Percentiles rank a stretch among this genome's conserved stretches.
Conservation (phyloP, 2,888 invertebrate genomes). For the Cephus pulcher region DNA sequence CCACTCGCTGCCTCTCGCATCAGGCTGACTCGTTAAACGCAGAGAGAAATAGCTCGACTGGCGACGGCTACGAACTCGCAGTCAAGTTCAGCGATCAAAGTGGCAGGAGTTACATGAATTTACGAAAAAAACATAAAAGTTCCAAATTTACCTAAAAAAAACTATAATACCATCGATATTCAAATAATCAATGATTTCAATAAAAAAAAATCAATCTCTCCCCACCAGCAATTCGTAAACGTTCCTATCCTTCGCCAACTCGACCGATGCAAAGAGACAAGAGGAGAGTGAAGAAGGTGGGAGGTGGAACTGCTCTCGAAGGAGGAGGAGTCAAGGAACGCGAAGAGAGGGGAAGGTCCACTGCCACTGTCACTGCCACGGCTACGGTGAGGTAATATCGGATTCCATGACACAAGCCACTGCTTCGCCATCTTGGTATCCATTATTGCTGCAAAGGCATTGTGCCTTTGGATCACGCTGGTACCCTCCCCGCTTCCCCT, state of each 20-base stretch:
- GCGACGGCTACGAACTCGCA: constrained; percentile 2
- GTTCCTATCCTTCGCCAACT: not conserved
- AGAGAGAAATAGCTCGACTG: constrained; percentile 10
- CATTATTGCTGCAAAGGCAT: constrained; percentile 23
- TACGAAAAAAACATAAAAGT: not conserved
- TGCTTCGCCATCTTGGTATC: constrained; percentile 54
- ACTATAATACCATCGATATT: not conserved
- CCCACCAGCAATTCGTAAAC: not conserved
- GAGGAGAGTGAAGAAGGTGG: constrained; percentile 16
- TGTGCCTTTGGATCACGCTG: not conserved
- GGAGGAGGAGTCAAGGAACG: constrained; percentile 14
- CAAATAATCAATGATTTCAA: not conserved
- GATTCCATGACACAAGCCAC: constrained; percentile 55
- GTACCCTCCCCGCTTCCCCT: not conserved
- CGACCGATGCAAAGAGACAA: constrained; percentile 6
- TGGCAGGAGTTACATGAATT: not conserved
- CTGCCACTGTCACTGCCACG: constrained; percentile 64
- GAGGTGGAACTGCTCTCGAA: constrained; percentile 21
- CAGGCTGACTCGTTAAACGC: constrained; percentile 12
- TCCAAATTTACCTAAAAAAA: not conserved
- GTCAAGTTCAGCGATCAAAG: not conserved
- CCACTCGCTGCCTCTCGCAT: constrained; percentile 18
- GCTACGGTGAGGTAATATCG: constrained; percentile 62
- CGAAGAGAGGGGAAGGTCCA: constrained; percentile 17
- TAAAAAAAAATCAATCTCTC: not conserved